phyloP scores from a whole-genome alignment of 2,797 vertebrate genomes.

The Poecile montanus region DNA sequence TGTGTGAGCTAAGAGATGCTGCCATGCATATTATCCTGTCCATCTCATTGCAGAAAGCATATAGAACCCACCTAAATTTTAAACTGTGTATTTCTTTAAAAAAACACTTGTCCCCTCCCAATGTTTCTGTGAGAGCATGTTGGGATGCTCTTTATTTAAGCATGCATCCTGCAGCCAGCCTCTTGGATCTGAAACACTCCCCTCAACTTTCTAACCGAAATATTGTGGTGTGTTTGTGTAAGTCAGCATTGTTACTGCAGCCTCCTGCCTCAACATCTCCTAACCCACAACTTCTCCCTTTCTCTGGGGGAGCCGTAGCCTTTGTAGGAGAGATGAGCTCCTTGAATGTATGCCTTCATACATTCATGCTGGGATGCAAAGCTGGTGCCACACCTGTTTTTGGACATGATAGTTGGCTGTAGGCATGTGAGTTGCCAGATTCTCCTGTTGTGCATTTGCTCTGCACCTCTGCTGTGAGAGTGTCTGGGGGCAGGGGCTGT shows the following conservation, averaged over 20 bases:
- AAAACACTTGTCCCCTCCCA: not conserved
- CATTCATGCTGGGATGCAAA: not conserved
- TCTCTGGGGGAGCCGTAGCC: not conserved
- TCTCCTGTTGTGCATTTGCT: not conserved
- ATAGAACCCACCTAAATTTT: not conserved
- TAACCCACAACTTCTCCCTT: not conserved
- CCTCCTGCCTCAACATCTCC: not conserved
- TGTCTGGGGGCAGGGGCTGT: not conserved
- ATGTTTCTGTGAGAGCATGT: not conserved
- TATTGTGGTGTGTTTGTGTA: accelerated
- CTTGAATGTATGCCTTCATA: not conserved
- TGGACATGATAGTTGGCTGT: not conserved
- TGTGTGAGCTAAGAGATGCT: not conserved
- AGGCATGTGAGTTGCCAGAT: not conserved
- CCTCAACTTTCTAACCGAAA: not conserved
- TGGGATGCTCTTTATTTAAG: not conserved
- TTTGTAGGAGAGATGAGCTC: not conserved
- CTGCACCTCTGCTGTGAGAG: not conserved
- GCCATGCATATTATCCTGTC: not conserved
- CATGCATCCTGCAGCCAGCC: not conserved
- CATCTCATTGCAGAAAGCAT: not conserved
- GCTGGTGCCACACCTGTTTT: not conserved
- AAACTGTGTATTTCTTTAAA: not conserved
- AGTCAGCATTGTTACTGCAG: not conserved
- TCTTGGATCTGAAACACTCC: not conserved